These are phyloP conservation scores for Propithecus coquereli DNA, from an alignment of 2,113 vertebrate species.

Conservation along the genomic window DNA sequence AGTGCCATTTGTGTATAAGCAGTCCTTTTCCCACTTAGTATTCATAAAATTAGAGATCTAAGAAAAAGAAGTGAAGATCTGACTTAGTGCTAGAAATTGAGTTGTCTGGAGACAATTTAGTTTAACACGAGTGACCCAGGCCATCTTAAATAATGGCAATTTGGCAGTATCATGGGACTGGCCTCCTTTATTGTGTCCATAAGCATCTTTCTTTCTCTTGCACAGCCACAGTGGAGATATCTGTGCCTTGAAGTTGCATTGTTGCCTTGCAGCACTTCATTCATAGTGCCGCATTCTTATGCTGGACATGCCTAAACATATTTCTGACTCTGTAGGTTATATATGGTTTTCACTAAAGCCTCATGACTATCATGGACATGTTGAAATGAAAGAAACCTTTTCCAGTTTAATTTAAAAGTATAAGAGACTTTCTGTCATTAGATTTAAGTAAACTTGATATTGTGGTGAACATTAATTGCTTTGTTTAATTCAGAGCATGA, in stretches of 20 bases:
- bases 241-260: background rate
- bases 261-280: background rate
- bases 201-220: background rate
- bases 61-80: background rate
- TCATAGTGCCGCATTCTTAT: background rate
- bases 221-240: background rate
- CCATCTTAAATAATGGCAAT: background rate
- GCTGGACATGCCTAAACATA: slow-evolving; percentile 27
- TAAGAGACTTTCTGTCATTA: background rate
- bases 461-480: background rate
- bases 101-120: background rate
- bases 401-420: slow-evolving; percentile 22
- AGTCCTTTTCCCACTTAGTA: background rate
- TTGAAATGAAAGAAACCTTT: background rate
- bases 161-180: background rate
- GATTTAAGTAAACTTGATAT: background rate
- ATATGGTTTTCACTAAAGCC: background rate
- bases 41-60: background rate
- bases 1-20: background rate
- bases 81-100: background rate
- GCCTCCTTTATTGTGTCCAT: background rate
- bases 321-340: background rate
- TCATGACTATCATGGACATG: background rate
- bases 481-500: background rate
- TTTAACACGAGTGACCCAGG: background rate